Evolutionary conservation across 2,888 invertebrate species (phyloP).

Genomic region (Polydrusus cervinus): DNA sequence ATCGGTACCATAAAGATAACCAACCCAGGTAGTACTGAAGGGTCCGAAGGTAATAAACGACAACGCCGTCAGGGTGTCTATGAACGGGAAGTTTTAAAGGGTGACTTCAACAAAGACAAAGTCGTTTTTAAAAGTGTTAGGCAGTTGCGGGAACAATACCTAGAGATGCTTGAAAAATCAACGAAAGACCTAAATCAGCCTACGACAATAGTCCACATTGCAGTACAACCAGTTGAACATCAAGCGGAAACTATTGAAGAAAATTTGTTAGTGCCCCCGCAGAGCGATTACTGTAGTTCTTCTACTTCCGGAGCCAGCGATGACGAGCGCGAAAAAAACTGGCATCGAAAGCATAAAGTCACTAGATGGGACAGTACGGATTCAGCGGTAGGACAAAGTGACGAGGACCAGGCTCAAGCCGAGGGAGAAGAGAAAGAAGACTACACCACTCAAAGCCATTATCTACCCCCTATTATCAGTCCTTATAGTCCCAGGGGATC

Average conservation of each 20-base stretch:
- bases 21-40: slow-evolving; percentile 51
- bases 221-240: background rate
- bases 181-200: slow-evolving; percentile 54
- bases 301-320: slow-evolving; percentile 67
- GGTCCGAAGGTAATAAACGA: slow-evolving; percentile 56
- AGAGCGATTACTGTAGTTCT: slow-evolving; percentile 69
- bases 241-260: background rate
- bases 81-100: slow-evolving; percentile 40
- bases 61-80: slow-evolving; percentile 64
- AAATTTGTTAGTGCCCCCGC: slow-evolving; percentile 64
- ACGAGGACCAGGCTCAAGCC: slow-evolving; percentile 68
- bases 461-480: slow-evolving; percentile 44
- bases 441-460: slow-evolving; percentile 1
- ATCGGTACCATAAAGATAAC: slow-evolving; percentile 21
- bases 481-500: slow-evolving; percentile 68
- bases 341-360: slow-evolving; percentile 42
- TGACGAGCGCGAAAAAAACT: slow-evolving; percentile 64
- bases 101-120: slow-evolving; percentile 48
- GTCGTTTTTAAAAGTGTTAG: slow-evolving; percentile 66
- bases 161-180: slow-evolving; percentile 65
- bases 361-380: slow-evolving; percentile 72
- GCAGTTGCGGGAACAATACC: slow-evolving; percentile 65
- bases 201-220: slow-evolving; percentile 21
- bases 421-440: slow-evolving; percentile 61
- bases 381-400: slow-evolving; percentile 73